These are phyloP conservation scores for Vidua chalybeata DNA, from an alignment of 2,113 vertebrate species.

Conservation along the genomic window DNA sequence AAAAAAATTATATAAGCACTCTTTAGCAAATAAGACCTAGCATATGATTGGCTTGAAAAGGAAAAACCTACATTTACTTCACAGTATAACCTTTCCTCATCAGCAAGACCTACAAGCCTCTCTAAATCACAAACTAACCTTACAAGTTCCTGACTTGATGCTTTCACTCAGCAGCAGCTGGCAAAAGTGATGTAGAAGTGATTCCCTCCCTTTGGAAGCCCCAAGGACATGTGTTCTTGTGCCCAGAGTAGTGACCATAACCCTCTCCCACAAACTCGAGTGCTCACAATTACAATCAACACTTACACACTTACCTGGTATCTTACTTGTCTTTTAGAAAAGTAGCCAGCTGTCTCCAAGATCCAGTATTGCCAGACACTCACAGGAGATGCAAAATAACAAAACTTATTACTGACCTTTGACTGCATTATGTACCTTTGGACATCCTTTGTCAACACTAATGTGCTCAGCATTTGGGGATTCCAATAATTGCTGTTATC, in stretches of 20 bases:
- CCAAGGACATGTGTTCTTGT: not conserved
- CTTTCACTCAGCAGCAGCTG: not conserved
- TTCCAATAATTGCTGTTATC: not conserved
- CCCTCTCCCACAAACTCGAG: not conserved
- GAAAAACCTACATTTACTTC: not conserved
- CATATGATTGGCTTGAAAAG: not conserved
- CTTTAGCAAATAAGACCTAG: not conserved
- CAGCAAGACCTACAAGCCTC: not conserved
- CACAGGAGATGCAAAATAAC: not conserved
- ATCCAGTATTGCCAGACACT: not conserved
- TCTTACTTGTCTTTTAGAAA: not conserved
- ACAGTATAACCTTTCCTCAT: not conserved
- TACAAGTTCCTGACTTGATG: not conserved
- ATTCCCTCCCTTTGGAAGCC: not conserved
- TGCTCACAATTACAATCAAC: not conserved
- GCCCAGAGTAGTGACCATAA: not conserved
- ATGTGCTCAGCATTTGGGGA: not conserved
- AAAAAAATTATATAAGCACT: not conserved
- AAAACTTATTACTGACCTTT: not conserved
- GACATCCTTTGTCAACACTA: not conserved
- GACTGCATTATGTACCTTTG: not conserved
- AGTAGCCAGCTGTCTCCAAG: not conserved
- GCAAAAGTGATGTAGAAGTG: not conserved
- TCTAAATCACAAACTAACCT: not conserved
- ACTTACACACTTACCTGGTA: not conserved